Base-by-base conservation (phyloP, 2,888 invertebrate species). In the Stenchaetothrips biformis region DNA sequence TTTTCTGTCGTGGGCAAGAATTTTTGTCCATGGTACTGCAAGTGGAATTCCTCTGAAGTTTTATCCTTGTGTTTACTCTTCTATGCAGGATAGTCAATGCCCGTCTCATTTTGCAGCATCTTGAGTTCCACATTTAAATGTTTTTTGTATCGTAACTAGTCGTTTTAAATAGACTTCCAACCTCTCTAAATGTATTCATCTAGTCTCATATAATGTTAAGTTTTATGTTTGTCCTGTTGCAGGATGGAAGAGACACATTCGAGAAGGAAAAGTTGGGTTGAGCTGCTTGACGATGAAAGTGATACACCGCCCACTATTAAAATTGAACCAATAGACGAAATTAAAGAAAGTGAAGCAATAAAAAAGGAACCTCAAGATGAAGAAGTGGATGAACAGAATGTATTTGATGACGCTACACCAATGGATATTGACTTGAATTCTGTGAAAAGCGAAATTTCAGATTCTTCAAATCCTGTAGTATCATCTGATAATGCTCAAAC, bases 211-310 rank as follows among this genome's bases (percentile, higher is more conserved):
- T n/a, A n/a, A n/a, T 47, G 67, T 53, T 3, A 13, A 59, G 67
- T 25, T 78, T 78, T 48, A 79, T 74, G 79, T 77, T 27, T 53
- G 53, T 80, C 18, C 21, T 80, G 74, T 77, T 77, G 49, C 78
- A 47, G 78, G 77, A 77, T 77, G 77, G 27, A 49, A 25, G 77
- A 77, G 78, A 27, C 77, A 27, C 80, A 77, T 16, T 80, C 74
- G 47, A 77, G 79, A n/a, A 82, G 81, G 27, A 83, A 83, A 81
- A 83, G 83, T 80, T 83, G 83, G 83, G 82, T 81, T 18, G 83
- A 83, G 27, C 53, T 83, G 8, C 81, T 82, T 37, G 83, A 83
- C 13, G 83, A 83, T 13, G 82, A 83, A 6, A 77, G 3, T 11
- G 77, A 2, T 49, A 27, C 27, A 48, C 53, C 27, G n/a, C 8